Conservation (phyloP, 2,113 vertebrate genomes). For the Pycnonotus jocosus region DNA sequence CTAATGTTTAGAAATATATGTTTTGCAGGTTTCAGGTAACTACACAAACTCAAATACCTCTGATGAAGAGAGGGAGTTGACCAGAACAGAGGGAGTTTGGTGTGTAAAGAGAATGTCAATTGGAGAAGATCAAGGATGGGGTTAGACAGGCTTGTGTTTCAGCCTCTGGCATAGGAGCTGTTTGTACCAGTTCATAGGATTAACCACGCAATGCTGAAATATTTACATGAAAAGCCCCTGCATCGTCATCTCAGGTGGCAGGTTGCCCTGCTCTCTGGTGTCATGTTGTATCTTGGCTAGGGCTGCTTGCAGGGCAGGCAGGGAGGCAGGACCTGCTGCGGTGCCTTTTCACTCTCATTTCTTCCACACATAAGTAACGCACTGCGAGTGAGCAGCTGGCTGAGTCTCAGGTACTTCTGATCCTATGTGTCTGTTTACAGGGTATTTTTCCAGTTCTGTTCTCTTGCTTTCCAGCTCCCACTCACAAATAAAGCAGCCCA, state of each 20-base stretch:
- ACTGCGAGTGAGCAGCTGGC: not conserved
- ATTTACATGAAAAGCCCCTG: slow-evolving; percentile 40
- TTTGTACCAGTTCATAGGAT: slow-evolving; percentile 43
- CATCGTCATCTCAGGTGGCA: slow-evolving; percentile 4
- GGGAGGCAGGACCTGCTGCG: not conserved
- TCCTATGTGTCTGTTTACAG: not conserved
- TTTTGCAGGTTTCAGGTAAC: not conserved
- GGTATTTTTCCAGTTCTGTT: not conserved
- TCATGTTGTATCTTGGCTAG: not conserved
- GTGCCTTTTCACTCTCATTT: not conserved
- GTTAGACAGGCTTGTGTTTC: slow-evolving; percentile 46
- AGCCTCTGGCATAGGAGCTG: slow-evolving; percentile 36
- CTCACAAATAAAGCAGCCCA: not conserved
- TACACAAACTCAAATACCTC: not conserved
- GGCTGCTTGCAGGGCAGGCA: not conserved
- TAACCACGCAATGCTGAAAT: slow-evolving; percentile 55
- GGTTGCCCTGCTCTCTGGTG: slow-evolving; percentile 7
- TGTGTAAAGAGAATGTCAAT: not conserved
- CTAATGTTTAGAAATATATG: not conserved
- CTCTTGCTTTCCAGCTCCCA: not conserved
- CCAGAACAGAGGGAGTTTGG: not conserved
- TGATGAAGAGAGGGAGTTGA: not conserved
- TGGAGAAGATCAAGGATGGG: slow-evolving; percentile 1
- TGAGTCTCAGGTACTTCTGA: not conserved
- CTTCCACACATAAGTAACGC: not conserved